Evolutionary conservation across 2,888 invertebrate species (phyloP).

Genomic region (Drosophila siamana): DNA sequence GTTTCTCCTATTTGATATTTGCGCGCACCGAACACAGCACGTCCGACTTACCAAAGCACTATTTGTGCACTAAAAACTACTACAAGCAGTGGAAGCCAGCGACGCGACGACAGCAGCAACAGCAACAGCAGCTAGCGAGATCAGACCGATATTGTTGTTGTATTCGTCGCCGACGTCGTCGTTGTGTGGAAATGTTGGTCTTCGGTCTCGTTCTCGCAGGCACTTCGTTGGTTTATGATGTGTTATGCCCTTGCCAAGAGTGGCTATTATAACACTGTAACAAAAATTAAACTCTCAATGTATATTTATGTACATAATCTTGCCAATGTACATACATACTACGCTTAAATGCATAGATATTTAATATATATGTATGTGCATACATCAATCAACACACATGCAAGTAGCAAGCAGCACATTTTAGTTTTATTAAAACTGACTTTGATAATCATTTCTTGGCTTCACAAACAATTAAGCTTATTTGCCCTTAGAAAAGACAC

Average conservation of each 20-base stretch:
- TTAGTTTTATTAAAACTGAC: not conserved
- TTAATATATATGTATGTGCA: not conserved
- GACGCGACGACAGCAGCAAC: conserved; percentile 17
- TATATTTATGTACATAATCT: conserved; percentile 14
- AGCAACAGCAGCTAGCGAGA: conserved; percentile 36
- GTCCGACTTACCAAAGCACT: conserved; percentile 60
- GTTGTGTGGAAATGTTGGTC: conserved; percentile 43
- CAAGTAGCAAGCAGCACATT: not conserved
- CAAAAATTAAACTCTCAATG: conserved; percentile 36
- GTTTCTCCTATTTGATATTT: conserved; percentile 46
- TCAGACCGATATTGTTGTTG: conserved; percentile 35
- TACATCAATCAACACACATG: conserved; percentile 1
- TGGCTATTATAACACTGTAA: conserved; percentile 56
- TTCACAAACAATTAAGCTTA: not conserved
- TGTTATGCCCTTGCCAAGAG: conserved; percentile 59
- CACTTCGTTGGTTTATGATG: conserved; percentile 59
- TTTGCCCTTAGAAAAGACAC: not conserved
- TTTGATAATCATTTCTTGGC: not conserved
- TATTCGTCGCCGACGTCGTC: not conserved
- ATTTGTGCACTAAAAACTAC: conserved; percentile 59
- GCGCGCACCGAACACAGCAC: conserved; percentile 51
- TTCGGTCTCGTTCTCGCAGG: conserved; percentile 53
- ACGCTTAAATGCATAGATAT: not conserved
- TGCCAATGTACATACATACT: conserved; percentile 3
- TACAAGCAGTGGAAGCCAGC: conserved; percentile 38